Conservation (phyloP, 2,888 invertebrate species). For the Subacronicta megacephala region DNA sequence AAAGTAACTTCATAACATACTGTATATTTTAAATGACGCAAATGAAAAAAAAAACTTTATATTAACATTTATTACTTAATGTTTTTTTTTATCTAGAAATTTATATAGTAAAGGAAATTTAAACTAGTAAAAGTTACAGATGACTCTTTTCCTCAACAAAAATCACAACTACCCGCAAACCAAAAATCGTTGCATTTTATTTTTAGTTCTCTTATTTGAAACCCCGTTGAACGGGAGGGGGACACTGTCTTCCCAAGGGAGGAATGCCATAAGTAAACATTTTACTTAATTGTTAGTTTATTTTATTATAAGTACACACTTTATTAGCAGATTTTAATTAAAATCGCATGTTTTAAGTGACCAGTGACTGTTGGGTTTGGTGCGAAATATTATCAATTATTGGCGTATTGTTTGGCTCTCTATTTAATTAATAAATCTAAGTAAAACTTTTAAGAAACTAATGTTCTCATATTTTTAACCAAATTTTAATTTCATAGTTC, state of each 20-base stretch:
- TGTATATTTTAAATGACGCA: background rate
- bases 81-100: too few species aligned
- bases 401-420: constrained; percentile 29
- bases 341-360: constrained; percentile 33
- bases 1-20: background rate
- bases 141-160: background rate
- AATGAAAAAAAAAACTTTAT: background rate
- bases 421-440: constrained; percentile 13
- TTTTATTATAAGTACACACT: constrained; percentile 55
- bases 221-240: constrained; percentile 71
- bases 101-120: too few species aligned
- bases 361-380: constrained; percentile 51
- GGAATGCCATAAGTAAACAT: constrained; percentile 57
- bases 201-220: constrained; percentile 45
- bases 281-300: constrained; percentile 53
- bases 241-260: constrained; percentile 62
- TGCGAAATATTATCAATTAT: constrained; percentile 18
- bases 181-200: constrained; percentile 52
- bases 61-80: background rate
- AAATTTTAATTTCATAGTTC: too few species aligned
- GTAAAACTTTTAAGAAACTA: background rate
- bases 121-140: too few species aligned
- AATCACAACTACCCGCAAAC: constrained; percentile 5
- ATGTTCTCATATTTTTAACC: too few species aligned
- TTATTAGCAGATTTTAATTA: constrained; percentile 36